Evolutionary conservation across 2,888 invertebrate genomes (phyloP).

Genomic region (Abscondita cerata): DNA sequence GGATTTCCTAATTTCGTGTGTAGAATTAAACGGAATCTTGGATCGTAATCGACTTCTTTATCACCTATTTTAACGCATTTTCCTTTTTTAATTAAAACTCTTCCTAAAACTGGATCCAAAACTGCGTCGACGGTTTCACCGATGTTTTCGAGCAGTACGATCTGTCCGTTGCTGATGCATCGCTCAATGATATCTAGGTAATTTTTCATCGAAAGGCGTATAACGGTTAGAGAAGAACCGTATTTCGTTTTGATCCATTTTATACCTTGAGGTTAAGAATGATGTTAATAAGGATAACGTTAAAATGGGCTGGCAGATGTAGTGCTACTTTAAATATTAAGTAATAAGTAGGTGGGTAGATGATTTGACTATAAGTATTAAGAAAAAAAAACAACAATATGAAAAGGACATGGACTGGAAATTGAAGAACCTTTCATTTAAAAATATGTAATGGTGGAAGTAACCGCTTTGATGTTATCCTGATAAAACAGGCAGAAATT

Average conservation of each 20-base stretch:
- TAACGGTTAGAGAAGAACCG: conserved; percentile 72
- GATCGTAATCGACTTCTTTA: conserved; percentile 89
- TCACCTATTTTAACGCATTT: conserved; percentile 85
- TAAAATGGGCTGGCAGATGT: no score
- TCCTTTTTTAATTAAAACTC: conserved; percentile 89
- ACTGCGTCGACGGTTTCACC: conserved; percentile 90
- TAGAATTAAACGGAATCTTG: conserved; percentile 80
- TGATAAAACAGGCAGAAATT: no score
- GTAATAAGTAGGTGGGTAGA: no score
- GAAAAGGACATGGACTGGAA: no score
- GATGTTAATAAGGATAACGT: no score
- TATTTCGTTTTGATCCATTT: conserved; percentile 96
- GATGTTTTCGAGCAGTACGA: conserved; percentile 87
- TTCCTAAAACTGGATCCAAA: conserved; percentile 85
- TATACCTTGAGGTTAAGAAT: conserved; percentile 71
- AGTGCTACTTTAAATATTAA: no score
- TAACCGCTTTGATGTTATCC: no score
- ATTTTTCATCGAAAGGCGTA: conserved; percentile 82
- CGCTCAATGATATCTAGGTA: conserved; percentile 85
- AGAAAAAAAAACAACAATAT: no score
- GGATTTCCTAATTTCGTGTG: conserved; percentile 96
- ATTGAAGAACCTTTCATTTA: no score
- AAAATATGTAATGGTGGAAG: no score
- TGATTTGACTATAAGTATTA: no score
- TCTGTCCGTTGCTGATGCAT: conserved; percentile 69